Conservation (phyloP, 2,113 vertebrate genomes). For the Heloderma charlesbogerti region DNA sequence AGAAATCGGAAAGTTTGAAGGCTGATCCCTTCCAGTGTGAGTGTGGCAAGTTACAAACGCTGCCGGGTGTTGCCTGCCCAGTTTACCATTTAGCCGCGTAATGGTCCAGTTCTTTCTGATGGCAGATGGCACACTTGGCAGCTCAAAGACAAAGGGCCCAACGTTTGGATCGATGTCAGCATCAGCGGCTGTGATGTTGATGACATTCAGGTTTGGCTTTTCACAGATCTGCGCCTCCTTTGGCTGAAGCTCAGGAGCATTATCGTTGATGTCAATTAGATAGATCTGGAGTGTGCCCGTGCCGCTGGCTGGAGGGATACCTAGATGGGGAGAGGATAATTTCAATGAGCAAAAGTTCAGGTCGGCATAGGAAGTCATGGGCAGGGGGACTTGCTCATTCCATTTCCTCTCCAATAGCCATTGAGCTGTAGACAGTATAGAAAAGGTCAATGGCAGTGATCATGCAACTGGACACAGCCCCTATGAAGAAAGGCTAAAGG, state of each 20-base stretch:
- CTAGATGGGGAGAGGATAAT: constrained; percentile 70
- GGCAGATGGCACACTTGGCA: constrained; percentile 84
- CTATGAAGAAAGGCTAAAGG: neutral
- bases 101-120: constrained; percentile 97
- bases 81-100: constrained; percentile 91
- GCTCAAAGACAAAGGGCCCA: constrained; percentile 95
- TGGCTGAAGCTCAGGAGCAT: constrained; percentile 90
- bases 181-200: constrained; percentile 95
- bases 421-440: neutral
- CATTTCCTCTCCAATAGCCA: neutral
- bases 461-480: neutral
- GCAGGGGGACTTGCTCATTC: neutral
- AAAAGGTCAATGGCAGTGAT: neutral
- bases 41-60: constrained; percentile 6
- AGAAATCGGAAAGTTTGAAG: constrained; percentile 57
- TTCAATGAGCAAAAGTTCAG: neutral
- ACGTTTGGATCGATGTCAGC: constrained; percentile 92
- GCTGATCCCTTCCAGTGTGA: neutral
- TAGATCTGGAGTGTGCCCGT: constrained; percentile 95
- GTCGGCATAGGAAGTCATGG: fast-evolving
- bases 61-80: constrained; percentile 51
- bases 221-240: constrained; percentile 96
- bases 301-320: constrained; percentile 90
- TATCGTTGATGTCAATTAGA: constrained; percentile 97
- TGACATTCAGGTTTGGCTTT: constrained; percentile 83